Conservation (phyloP, 2,888 invertebrate genomes). For the Tinea trinotella region DNA sequence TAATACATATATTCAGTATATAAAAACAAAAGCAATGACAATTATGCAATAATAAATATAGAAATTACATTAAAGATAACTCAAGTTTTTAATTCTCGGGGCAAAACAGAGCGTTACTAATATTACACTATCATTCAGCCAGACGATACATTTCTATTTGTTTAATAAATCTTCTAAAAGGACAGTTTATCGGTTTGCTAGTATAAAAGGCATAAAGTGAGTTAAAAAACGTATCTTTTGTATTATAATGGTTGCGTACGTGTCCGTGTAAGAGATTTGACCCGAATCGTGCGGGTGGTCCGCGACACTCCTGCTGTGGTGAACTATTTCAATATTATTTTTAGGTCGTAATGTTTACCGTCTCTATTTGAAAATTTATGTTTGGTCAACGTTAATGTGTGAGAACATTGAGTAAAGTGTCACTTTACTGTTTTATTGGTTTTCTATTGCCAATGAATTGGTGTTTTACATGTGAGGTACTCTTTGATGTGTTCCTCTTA, state of each 20-base stretch:
- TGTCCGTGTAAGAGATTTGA: conserved; percentile 39
- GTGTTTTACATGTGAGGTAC: no score
- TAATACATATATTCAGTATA: no score
- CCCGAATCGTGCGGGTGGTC: conserved; percentile 62
- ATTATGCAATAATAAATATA: no score
- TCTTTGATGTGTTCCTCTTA: no score
- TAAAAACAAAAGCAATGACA: no score
- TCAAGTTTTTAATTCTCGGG: no score
- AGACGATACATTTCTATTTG: not conserved
- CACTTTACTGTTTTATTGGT: conserved; percentile 34
- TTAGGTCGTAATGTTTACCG: conserved; percentile 55
- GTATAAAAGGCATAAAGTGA: conserved; percentile 60
- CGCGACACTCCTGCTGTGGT: conserved; percentile 30
- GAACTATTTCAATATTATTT: conserved; percentile 60
- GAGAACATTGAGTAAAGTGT: conserved; percentile 45
- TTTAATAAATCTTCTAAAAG: not conserved
- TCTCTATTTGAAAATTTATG: conserved; percentile 57
- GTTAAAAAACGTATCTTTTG: conserved; percentile 55
- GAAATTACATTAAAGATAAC: no score
- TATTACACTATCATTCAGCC: not conserved
- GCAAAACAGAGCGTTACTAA: no score
- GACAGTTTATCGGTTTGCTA: conserved; percentile 39
- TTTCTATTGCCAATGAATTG: not conserved
- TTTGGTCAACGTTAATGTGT: conserved; percentile 62
- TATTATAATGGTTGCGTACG: conserved; percentile 59